A percentile compares a stretch with the other conserved stretches of the same genome.
These are phyloP conservation scores for Varecia variegata DNA, from an alignment of 2,797 vertebrate genomes.

Conservation along the genomic window DNA sequence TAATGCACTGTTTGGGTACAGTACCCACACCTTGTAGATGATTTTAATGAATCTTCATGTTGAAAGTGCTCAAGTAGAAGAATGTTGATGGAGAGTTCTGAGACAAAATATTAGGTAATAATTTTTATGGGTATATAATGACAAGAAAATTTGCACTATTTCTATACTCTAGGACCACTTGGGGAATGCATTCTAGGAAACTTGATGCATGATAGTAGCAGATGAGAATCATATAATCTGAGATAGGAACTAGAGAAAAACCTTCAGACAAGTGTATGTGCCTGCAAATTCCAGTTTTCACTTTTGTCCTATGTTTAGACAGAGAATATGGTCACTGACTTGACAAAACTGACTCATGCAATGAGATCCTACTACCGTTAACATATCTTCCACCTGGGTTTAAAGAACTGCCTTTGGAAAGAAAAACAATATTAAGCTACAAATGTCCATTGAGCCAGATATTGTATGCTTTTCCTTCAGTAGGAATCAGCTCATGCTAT, in stretches of 20 bases:
- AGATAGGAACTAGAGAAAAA: background rate
- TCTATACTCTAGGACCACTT: background rate
- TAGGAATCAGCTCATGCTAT: background rate
- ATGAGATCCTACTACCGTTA: background rate
- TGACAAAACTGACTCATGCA: background rate
- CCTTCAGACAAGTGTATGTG: background rate
- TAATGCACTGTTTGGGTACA: background rate
- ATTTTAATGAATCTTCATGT: background rate
- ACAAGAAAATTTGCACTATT: background rate
- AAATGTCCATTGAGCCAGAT: background rate
- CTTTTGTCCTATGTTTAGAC: background rate
- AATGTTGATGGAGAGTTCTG: background rate
- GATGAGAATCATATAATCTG: background rate
- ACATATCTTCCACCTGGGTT: background rate
- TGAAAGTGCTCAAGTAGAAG: background rate
- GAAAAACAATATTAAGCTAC: background rate
- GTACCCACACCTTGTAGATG: background rate
- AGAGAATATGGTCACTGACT: background rate
- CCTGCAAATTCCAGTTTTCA: background rate
- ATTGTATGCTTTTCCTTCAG: background rate
- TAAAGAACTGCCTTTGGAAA: background rate
- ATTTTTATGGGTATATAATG: background rate
- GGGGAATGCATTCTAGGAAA: background rate
- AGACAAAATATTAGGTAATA: background rate
- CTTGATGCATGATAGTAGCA: background rate